phyloP scores from a whole-genome alignment of 2,888 invertebrate species.

The Dusona sp. region DNA sequence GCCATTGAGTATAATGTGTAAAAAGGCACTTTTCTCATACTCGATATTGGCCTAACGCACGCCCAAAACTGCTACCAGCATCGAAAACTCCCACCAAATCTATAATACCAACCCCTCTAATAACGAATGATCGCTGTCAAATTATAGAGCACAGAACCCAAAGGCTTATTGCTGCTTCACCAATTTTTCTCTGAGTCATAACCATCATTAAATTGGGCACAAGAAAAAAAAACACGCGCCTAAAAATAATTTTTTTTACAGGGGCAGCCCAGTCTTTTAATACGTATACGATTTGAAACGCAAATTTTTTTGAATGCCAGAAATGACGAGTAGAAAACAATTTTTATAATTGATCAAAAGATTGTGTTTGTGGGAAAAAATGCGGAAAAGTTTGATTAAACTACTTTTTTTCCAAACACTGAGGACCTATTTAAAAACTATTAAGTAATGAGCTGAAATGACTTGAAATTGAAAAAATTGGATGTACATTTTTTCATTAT shows the following conservation, averaged over 20 bases:
- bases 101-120: conserved; percentile 28
- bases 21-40: conserved; percentile 35
- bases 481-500: neutral
- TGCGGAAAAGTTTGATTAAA: neutral
- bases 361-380: neutral
- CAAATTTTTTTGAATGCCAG: neutral
- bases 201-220: conserved; percentile 3
- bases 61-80: conserved; percentile 32
- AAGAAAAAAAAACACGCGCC: neutral
- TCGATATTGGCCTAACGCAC: conserved; percentile 48
- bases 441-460: too few relatives aligned
- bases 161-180: conserved; percentile 17
- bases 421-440: neutral
- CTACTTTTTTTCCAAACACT: neutral
- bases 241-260: neutral
- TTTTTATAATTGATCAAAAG: neutral
- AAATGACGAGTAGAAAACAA: neutral
- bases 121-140: conserved; percentile 51
- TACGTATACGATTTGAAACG: neutral
- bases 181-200: conserved; percentile 38
- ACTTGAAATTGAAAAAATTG: neutral
- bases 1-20: conserved; percentile 42
- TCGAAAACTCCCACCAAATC: conserved; percentile 10
- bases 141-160: conserved; percentile 41
- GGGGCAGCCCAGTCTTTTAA: neutral